Evolutionary conservation across 2,113 vertebrate genomes (phyloP), one percentile per base, ranked within the genome.

Genomic region (Columba livia): DNA sequence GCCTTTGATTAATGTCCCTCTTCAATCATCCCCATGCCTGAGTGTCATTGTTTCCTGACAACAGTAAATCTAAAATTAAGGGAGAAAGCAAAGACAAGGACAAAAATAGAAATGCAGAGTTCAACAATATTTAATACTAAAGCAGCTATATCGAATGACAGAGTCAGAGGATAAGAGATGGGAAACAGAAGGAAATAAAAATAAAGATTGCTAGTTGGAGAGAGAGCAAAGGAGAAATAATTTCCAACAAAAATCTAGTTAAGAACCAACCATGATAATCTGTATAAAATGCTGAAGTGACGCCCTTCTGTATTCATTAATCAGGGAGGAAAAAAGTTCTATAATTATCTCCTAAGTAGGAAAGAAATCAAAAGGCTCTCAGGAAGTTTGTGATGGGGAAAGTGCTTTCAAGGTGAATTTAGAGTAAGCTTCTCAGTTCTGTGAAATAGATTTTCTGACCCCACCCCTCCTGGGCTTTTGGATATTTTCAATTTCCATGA

Each of bases 391-490:
- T 84, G 75, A 77, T 82, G 56, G 73, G 62, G 74, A 89, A 89
- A 82, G 56, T 67, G 50, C 66, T 97, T 97, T 96, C 89, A 95
- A 95, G 89, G 91, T 97, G 85, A 96, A 88, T 90, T 95, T 90
- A 85, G 56, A 93, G 44, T 82, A 96, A 91, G 61, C 57, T 88
- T 94, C 60, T 50, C 32, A 26, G 50, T 88, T 92, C 65, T 64
- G 53, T 86, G 79, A 88, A 95, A 91, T n/a, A 79, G 72, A 69
- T 82, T 96, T 96, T 96, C 61, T 95, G 75, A 91, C 69, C 69
- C 89, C 82, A 92, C 54, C 75, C 50, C 75, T 88, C 74, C 79
- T 44, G 66, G 70, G 89, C 75, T 97, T 88, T 91, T 80, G 88
- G 78, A 73, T 91, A 56, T 94, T 85, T 96, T 95, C 57, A 77